Base-by-base conservation (phyloP, 2,113 vertebrate genomes). In the Meriones unguiculatus region DNA sequence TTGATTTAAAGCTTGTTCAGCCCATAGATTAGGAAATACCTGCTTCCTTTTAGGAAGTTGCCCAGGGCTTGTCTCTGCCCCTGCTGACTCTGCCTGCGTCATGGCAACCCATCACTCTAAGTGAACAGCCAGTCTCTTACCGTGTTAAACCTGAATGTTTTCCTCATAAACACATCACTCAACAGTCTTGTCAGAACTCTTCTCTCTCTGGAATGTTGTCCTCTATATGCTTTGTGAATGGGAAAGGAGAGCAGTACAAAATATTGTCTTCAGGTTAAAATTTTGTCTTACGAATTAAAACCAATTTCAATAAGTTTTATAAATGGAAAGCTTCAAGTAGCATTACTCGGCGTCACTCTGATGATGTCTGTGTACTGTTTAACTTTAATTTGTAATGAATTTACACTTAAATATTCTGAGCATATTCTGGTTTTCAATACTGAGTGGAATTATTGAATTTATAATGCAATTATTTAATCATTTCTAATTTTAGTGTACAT, bases 401-500 rank as follows among this genome's bases (percentile, higher is more conserved):
- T 69, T 64, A 94, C 59, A 38, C 18, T 59, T 1, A 77, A 92
- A 89, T 78, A 80, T 65, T 75, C 15, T 38, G 13, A 41, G 93
- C 72, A 6, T 78, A 65, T 50, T 93, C 76, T 86, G 70, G 11
- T 82, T 81, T 84, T 95, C 7, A 85, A 70, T 50, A 65, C 80
- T 73, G 91, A 73, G 9, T 89, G 17, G 64, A 95, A 70, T 62
- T 89, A 41, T 46, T 92, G 87, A 70, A 70, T 89, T 85, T 88
- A 11, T 73, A 32, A 38, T 62, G 24, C 54, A 82, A 52, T 35
- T 22, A 72, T 67, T 81, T 54, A 0, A 87, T 24, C 54, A 67
- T 91, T 11, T 93, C 20, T 90, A 59, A 67, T 62, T 90, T 81
- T 87, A 24, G 3, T 95, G 0, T 7, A 59, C 15, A 80, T 1